Conservation (phyloP, 2,888 invertebrate genomes). For the Venusia cambrica region DNA sequence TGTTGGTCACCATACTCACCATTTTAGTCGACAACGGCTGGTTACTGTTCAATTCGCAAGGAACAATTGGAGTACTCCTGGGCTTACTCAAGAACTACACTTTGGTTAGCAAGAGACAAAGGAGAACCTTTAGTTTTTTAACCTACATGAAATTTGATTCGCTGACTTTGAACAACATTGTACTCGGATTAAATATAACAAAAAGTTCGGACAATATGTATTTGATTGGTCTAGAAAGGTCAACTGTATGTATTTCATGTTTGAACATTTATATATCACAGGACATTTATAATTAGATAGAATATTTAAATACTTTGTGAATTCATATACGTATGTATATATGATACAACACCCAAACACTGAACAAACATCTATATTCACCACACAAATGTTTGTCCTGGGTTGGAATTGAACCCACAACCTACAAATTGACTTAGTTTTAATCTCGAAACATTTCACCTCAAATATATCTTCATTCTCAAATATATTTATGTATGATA, state of each 20-base stretch:
- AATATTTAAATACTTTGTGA: too few relatives aligned
- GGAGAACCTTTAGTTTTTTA: constrained; percentile 10
- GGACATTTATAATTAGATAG: too few relatives aligned
- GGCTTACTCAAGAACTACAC: constrained; percentile 14
- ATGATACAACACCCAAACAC: too few relatives aligned
- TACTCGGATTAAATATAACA: constrained; percentile 9
- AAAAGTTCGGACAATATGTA: too few relatives aligned
- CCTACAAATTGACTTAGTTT: too few relatives aligned
- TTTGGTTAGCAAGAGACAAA: constrained; percentile 15
- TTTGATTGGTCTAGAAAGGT: too few relatives aligned
- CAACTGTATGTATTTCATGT: too few relatives aligned
- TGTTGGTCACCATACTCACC: constrained; percentile 40
- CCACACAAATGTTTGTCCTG: too few relatives aligned
- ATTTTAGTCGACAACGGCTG: constrained; percentile 44
- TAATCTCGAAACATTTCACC: constrained; percentile 5
- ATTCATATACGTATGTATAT: too few relatives aligned
- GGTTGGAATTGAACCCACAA: too few relatives aligned
- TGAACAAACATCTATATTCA: too few relatives aligned
- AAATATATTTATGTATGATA: constrained; percentile 14
- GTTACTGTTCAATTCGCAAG: constrained; percentile 40
- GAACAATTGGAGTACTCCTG: constrained; percentile 32
- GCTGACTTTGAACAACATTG: constrained; percentile 13
- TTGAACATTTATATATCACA: too few relatives aligned
- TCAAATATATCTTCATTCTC: constrained; percentile 16
- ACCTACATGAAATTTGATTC: constrained; percentile 12